phyloP scores from a whole-genome alignment of 2,113 vertebrate genomes.

The Silurus glanis region DNA sequence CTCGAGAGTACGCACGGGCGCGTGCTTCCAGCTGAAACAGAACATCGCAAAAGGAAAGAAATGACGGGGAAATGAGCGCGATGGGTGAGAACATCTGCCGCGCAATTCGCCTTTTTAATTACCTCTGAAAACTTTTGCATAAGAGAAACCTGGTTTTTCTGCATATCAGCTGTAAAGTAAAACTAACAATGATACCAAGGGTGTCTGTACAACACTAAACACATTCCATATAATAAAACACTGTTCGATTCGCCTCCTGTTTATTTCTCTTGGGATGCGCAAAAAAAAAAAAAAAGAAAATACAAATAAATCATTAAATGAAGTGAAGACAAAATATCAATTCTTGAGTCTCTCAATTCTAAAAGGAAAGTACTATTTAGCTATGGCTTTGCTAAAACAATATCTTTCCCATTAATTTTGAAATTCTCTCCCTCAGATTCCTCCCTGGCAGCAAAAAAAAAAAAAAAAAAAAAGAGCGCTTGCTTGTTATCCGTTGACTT shows the following conservation, averaged over 20 bases:
- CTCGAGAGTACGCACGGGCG: constrained; percentile 35
- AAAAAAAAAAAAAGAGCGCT: constrained; percentile 44
- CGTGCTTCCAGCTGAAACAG: constrained; percentile 34
- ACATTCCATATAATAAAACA: background rate
- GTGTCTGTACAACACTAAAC: background rate
- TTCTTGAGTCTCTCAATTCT: background rate
- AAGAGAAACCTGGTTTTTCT: constrained; percentile 69
- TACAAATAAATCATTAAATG: too few relatives aligned
- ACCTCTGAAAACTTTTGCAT: constrained; percentile 64
- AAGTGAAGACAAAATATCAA: constrained; percentile 5
- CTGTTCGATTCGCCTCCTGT: background rate
- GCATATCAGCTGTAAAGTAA: constrained; percentile 34
- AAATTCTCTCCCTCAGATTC: constrained; percentile 62
- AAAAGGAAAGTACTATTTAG: constrained; percentile 12
- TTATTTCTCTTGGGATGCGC: background rate
- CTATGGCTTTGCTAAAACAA: background rate
- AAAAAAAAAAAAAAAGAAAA: background rate
- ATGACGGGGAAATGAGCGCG: background rate
- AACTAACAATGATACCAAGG: background rate
- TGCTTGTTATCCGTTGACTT: constrained; percentile 54
- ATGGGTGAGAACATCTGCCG: constrained; percentile 1
- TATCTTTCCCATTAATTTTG: constrained; percentile 51
- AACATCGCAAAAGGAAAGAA: constrained; percentile 41
- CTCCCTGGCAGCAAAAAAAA: constrained; percentile 60
- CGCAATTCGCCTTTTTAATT: background rate